These are phyloP conservation scores for Meloidogyne chitwoodi DNA, from an alignment of 1,140 invertebrate genomes.

Conservation along the genomic window DNA sequence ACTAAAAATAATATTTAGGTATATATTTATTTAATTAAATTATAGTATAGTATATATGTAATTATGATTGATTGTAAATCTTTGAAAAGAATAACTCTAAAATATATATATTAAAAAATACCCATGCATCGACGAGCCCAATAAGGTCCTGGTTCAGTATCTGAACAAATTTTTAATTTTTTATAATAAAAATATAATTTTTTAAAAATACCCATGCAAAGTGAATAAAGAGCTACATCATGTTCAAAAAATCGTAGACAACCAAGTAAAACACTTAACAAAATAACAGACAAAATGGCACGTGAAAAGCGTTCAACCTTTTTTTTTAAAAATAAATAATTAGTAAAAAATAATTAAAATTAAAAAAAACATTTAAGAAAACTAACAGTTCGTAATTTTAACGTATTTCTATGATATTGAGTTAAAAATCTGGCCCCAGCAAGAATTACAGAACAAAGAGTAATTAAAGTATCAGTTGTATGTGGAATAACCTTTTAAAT, in stretches of 20 bases:
- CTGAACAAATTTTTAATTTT: constrained; percentile 23
- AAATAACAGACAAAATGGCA: constrained; percentile 58
- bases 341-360: constrained; percentile 23
- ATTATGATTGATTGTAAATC: too few species aligned
- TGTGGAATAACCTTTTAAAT: constrained; percentile 52
- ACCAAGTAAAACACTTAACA: constrained; percentile 50
- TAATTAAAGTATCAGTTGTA: constrained; percentile 56
- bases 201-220: constrained; percentile 46
- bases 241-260: constrained; percentile 56
- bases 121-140: constrained; percentile 54
- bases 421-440: constrained; percentile 56
- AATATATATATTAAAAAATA: too few species aligned
- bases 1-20: constrained; percentile 29
- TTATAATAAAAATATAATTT: constrained; percentile 3
- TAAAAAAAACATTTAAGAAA: constrained; percentile 1
- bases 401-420: constrained; percentile 54
- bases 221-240: constrained; percentile 52
- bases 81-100: too few species aligned
- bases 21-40: too few species aligned
- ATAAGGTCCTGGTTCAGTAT: constrained; percentile 55
- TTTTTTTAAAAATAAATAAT: not conserved
- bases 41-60: too few species aligned
- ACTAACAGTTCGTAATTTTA: constrained; percentile 13
- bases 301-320: constrained; percentile 57
- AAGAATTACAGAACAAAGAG: constrained; percentile 48